Evolutionary conservation across 2,797 vertebrate species (phyloP).

Genomic region (Hemibagrus guttatus): DNA sequence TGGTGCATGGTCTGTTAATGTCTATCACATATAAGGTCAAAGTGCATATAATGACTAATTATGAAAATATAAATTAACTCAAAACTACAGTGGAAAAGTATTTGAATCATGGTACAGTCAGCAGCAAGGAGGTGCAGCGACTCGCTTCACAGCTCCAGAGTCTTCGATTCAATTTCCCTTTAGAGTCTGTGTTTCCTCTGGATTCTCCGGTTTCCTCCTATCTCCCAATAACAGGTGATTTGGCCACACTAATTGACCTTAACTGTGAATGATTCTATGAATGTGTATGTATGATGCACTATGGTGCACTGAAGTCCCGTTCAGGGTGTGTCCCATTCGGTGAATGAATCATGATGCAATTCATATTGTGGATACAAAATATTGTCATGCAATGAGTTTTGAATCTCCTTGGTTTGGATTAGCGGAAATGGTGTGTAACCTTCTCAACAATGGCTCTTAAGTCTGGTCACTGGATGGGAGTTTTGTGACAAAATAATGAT

Average conservation of each 20-base stretch:
- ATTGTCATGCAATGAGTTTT: background rate
- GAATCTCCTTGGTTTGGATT: background rate
- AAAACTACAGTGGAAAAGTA: background rate
- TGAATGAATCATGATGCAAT: background rate
- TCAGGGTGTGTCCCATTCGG: background rate
- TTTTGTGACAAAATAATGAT: background rate
- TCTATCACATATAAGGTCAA: background rate
- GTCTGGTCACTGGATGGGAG: background rate
- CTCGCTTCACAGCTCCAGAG: background rate
- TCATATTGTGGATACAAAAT: background rate
- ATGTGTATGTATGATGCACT: background rate
- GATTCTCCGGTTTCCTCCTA: background rate
- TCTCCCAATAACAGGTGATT: background rate
- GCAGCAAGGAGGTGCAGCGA: background rate
- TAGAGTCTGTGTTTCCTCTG: background rate
- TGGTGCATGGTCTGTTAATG: background rate
- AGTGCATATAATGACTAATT: background rate
- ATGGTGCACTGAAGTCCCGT: background rate
- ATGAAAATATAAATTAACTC: background rate
- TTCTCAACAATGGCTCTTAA: background rate
- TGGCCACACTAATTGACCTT: background rate
- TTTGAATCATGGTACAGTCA: background rate
- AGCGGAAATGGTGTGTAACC: background rate
- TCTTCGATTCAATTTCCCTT: background rate
- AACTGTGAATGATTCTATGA: background rate